Evolutionary conservation across 2,797 vertebrate species (phyloP).

Genomic region (Glossophaga mutica): DNA sequence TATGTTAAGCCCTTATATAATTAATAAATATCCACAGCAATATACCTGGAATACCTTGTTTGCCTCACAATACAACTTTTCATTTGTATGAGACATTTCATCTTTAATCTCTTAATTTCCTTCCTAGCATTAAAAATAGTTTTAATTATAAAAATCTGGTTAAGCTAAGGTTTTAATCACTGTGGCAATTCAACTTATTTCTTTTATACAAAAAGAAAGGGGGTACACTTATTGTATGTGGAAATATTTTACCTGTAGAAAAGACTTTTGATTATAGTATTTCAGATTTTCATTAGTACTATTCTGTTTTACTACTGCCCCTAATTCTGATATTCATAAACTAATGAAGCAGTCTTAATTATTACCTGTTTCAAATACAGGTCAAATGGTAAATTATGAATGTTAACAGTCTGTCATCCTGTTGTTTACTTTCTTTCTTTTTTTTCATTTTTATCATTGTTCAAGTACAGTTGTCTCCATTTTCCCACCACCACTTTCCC

Average conservation of each 20-base stretch:
- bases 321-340: conserved; percentile 56
- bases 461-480: too few species aligned
- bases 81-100: conserved; percentile 8
- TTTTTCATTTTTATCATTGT: too few species aligned
- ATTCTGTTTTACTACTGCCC: conserved; percentile 50
- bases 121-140: conserved; percentile 32
- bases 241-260: conserved; percentile 45
- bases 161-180: conserved; percentile 41
- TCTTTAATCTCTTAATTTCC: conserved; percentile 23
- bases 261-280: conserved; percentile 61
- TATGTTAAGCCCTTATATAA: not conserved
- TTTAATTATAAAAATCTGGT: conserved; percentile 59
- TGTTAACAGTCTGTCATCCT: conserved; percentile 39
- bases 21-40: conserved; percentile 9
- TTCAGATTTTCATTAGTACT: conserved; percentile 63
- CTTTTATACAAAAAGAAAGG: conserved; percentile 52
- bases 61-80: not conserved
- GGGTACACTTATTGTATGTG: not conserved
- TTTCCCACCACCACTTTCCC: too few species aligned
- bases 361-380: conserved; percentile 50
- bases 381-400: conserved; percentile 57
- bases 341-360: conserved; percentile 39
- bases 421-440: not conserved
- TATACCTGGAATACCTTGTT: not conserved
- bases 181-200: conserved; percentile 44